phyloP scores from a whole-genome alignment of 2,797 vertebrate species.

The Notoglanidium macrostoma region DNA sequence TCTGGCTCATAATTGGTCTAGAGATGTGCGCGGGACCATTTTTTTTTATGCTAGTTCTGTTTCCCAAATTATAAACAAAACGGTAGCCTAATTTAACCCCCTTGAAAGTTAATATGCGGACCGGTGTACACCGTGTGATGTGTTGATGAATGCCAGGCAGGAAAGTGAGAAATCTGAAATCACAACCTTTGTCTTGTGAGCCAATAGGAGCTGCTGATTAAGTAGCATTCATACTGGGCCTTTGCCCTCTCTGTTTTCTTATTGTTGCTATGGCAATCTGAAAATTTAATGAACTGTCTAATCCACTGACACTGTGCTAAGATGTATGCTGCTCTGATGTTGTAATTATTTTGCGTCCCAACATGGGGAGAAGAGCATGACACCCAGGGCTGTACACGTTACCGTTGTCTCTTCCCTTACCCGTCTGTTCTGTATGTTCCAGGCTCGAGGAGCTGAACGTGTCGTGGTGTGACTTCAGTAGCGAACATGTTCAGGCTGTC shows the following conservation, averaged over 20 bases:
- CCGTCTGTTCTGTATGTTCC: slow-evolving; percentile 20
- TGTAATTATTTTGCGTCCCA: background rate
- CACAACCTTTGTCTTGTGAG: background rate
- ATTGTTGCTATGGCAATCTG: background rate
- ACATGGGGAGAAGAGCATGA: background rate
- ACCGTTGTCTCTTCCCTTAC: background rate
- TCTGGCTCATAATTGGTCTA: background rate
- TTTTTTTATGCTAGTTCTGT: background rate
- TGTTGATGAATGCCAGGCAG: background rate
- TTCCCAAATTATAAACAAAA: background rate
- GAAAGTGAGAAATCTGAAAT: too few relatives aligned
- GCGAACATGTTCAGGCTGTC: slow-evolving; percentile 78
- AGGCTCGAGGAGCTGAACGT: slow-evolving; percentile 89
- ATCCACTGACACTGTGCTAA: background rate
- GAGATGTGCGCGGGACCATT: too few relatives aligned
- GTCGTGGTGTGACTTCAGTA: slow-evolving; percentile 87
- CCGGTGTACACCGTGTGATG: background rate
- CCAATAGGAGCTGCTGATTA: background rate
- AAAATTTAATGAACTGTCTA: background rate
- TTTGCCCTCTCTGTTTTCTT: background rate
- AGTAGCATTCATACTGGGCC: background rate
- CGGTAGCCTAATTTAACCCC: background rate
- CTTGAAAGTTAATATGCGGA: background rate
- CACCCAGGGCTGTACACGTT: background rate
- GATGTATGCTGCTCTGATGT: background rate